A percentile compares a stretch with the other conserved stretches of the same genome.
Conservation (phyloP, 2,113 vertebrate genomes). For the human (Homo sapiens) region DNA sequence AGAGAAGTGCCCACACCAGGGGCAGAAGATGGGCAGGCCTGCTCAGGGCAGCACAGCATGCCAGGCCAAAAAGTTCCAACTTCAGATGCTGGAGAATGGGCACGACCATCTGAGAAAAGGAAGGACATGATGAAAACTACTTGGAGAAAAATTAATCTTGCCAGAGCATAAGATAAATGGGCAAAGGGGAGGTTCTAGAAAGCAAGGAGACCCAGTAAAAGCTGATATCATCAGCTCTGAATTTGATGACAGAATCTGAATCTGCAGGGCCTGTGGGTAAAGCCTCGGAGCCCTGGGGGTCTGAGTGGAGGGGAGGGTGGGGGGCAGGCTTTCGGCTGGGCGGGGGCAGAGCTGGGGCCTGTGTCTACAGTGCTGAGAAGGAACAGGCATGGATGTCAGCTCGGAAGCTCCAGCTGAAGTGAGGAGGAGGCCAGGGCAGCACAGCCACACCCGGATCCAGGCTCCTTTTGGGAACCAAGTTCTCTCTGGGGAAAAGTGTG, state of each 20-base stretch:
- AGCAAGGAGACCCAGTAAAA: neutral
- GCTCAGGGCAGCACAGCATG: rapidly evolving
- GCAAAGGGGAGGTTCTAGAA: neutral
- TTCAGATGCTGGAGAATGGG: neutral
- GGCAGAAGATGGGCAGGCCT: neutral
- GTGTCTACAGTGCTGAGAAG: neutral
- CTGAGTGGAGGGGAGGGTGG: neutral
- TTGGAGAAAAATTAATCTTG: neutral
- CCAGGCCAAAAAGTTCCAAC: neutral
- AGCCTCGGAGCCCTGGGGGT: neutral
- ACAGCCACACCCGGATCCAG: neutral
- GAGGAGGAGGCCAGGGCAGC: neutral
- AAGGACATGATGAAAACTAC: neutral
- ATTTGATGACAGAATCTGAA: no score
- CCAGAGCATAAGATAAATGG: neutral
- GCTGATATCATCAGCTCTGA: neutral
- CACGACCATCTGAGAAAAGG: neutral
- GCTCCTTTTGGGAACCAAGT: neutral
- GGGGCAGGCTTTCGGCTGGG: no score
- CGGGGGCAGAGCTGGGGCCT: neutral
- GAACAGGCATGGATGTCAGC: rapidly evolving
- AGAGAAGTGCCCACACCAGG: rapidly evolving
- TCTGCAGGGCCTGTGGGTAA: neutral
- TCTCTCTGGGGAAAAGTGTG: rapidly evolving
- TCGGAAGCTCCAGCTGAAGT: rapidly evolving